phyloP scores from a whole-genome alignment of 1,140 invertebrate species.

The Euglossa dilemma region DNA sequence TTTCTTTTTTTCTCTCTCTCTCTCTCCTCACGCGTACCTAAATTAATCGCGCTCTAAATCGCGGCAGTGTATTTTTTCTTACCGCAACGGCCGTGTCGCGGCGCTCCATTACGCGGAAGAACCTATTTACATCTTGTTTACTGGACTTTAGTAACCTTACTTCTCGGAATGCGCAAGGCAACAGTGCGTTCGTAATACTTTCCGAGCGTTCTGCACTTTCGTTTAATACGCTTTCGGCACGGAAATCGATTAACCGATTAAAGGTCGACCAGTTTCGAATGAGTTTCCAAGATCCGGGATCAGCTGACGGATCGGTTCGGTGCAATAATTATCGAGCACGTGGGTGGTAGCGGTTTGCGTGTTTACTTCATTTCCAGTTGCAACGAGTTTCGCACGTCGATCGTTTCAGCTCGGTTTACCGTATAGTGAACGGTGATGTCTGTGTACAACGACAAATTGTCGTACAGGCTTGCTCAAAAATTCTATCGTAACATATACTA shows the following conservation, averaged over 20 bases:
- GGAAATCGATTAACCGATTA: slow-evolving; percentile 16
- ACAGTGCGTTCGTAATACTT: not conserved
- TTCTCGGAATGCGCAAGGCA: not conserved
- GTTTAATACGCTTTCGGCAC: not conserved
- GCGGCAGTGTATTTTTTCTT: not conserved
- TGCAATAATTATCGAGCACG: slow-evolving; percentile 43
- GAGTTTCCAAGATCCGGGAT: slow-evolving; percentile 59
- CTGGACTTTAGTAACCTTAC: not conserved
- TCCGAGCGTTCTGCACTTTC: not conserved
- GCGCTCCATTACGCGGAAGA: not conserved
- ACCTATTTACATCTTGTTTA: slow-evolving; percentile 4
- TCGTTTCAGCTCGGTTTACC: not conserved
- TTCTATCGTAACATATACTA: not conserved
- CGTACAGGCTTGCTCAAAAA: not conserved
- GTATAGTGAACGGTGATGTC: not conserved
- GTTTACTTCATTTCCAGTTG: slow-evolving; percentile 18
- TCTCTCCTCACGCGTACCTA: not conserved
- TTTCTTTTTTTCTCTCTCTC: not conserved
- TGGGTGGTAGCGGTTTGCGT: slow-evolving; percentile 22
- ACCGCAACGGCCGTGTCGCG: no score
- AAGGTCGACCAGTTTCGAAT: slow-evolving; percentile 33
- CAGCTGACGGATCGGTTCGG: slow-evolving; percentile 19
- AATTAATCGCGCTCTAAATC: not conserved
- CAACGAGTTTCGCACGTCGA: slow-evolving; percentile 8
- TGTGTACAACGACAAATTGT: not conserved